Conservation (phyloP, 2,113 vertebrate species). For the Tinamus guttatus region DNA sequence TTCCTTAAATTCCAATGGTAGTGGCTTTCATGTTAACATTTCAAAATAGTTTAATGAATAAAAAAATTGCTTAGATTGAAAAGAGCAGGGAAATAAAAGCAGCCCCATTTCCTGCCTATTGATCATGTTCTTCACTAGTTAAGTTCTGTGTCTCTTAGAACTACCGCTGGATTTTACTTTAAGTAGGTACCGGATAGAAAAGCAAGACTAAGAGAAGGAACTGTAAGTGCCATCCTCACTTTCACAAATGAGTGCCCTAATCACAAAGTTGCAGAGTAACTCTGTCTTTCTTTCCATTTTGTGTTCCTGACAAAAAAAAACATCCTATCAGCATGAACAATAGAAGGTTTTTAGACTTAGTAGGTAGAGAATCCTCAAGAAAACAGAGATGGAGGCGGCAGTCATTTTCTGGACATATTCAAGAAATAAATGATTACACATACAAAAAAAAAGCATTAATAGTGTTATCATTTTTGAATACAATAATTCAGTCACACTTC, state of each 20-base stretch:
- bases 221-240: background rate
- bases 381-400: background rate
- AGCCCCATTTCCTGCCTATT: background rate
- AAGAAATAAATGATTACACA: too few relatives aligned
- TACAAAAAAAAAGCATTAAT: background rate
- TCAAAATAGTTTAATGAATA: background rate
- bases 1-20: background rate
- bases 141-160: background rate
- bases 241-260: background rate
- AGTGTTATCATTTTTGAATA: background rate
- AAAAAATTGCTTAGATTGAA: background rate
- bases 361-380: background rate
- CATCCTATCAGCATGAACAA: background rate
- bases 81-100: background rate
- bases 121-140: background rate
- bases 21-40: background rate
- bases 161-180: background rate
- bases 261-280: background rate
- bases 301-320: background rate
- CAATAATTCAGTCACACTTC: too few relatives aligned
- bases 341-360: background rate
- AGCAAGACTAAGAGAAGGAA: background rate
- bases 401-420: background rate
- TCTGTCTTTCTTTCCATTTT: background rate
- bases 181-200: background rate